Evolutionary conservation across 2,113 vertebrate genomes (phyloP).

Genomic region (Etia nguti): DNA sequence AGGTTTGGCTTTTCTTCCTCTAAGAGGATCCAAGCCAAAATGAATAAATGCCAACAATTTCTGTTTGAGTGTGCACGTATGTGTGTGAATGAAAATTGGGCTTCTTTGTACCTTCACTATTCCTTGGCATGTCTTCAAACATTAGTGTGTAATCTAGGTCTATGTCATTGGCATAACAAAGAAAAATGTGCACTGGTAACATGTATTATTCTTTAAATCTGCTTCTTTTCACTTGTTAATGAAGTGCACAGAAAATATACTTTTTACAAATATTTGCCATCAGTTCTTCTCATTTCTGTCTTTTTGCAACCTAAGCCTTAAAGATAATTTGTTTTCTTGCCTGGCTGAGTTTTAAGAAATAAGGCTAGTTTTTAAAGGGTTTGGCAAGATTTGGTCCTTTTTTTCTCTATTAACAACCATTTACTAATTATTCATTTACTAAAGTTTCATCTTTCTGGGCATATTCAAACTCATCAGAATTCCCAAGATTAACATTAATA

Average conservation of each 20-base stretch:
- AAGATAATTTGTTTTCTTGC: neutral
- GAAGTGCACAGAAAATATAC: neutral
- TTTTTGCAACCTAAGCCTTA: neutral
- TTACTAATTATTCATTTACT: neutral
- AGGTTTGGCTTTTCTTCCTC: constrained; percentile 54
- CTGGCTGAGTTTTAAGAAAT: neutral
- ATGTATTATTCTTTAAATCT: constrained; percentile 20
- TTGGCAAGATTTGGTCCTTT: neutral
- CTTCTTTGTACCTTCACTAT: constrained; percentile 21
- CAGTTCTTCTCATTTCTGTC: neutral
- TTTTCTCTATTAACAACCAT: neutral
- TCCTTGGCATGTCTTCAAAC: constrained; percentile 34
- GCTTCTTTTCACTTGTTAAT: neutral
- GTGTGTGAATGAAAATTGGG: constrained; percentile 3
- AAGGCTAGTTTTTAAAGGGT: neutral
- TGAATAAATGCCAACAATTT: constrained; percentile 51
- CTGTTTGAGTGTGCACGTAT: neutral
- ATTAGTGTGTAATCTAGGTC: constrained; percentile 21
- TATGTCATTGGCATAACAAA: constrained; percentile 48
- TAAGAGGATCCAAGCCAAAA: constrained; percentile 58
- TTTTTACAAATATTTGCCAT: neutral
- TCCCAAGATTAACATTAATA: neutral
- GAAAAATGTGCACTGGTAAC: neutral
- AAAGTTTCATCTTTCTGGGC: neutral
- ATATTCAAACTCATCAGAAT: neutral